phyloP scores from a whole-genome alignment of 2,888 invertebrate genomes.

The Erebia aethiops region DNA sequence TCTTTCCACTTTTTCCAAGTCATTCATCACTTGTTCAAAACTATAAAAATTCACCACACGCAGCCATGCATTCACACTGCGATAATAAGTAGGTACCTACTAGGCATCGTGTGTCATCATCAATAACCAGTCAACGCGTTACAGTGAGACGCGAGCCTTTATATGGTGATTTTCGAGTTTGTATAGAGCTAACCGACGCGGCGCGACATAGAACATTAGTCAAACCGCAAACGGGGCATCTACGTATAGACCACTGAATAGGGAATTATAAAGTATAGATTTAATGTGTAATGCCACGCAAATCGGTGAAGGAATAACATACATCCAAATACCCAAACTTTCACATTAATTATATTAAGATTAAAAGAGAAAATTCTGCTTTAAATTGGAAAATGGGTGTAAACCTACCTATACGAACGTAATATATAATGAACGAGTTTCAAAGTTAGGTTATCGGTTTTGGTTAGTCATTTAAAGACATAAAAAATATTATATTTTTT shows the following conservation, averaged over 20 bases:
- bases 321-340: too few relatives aligned
- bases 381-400: too few relatives aligned
- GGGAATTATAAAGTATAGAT: too few relatives aligned
- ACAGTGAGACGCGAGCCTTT: constrained; percentile 5
- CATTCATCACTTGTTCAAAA: constrained; percentile 22
- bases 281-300: too few relatives aligned
- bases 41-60: constrained; percentile 28
- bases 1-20: constrained; percentile 18
- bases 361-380: too few relatives aligned
- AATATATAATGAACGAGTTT: too few relatives aligned
- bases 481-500: too few relatives aligned
- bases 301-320: too few relatives aligned
- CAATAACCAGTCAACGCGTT: constrained; percentile 15
- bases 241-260: background rate
- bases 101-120: constrained; percentile 14
- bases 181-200: background rate
- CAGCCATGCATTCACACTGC: constrained; percentile 24
- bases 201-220: background rate
- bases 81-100: background rate
- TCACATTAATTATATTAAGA: too few relatives aligned
- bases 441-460: too few relatives aligned
- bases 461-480: too few relatives aligned
- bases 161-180: constrained; percentile 10
- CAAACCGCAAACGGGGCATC: background rate
- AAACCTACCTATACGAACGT: too few relatives aligned